Base-by-base conservation (phyloP, 2,797 vertebrate genomes). In the Aselliscus stoliczkanus region DNA sequence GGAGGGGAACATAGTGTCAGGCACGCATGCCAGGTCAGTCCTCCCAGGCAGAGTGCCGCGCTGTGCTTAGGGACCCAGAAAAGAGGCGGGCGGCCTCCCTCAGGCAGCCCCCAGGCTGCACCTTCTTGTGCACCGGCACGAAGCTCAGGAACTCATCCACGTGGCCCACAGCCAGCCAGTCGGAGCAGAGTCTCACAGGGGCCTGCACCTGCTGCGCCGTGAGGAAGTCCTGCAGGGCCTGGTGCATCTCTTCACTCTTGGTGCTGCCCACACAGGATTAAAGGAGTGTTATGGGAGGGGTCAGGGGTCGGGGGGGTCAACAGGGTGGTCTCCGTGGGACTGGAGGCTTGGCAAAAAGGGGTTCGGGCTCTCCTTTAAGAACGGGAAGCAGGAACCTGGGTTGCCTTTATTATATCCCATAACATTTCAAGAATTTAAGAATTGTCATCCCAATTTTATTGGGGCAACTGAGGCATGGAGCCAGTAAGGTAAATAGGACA, bases 111-210 rank as follows among this genome's bases (percentile, higher is more conserved):
- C 87, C 0, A 4, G 23, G 23, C 7, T 0, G 39, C 98, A 99
- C 99, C 99, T 99, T 99, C 98, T 98, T 98, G 86, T 99, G 98
- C 0, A 99, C 98, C 0, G 99, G 99, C 23, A 99, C 99, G 13
- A 99, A 99, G 79, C 98, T 99, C 98, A 99, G 98, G 98, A 99
- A 99, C 97, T 99, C 99, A 1, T 99, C 99, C 0, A 99, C 98
- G 0, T 99, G 99, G 92, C 99, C 99, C 56, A 99, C 99, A 0
- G 0, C 0, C 31, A 99, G 99, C 99, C 99, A 99, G 96, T 99
- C 99, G 0, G 99, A 99, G 96, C 98, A 99, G 3, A 99, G 97
- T 7, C 98, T 99, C 25, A 99, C 95, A 0, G 99, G 99, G 0
- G 99, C 98, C 98, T 99, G 99, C 86, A 99, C 99, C 80, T 98